Evolutionary conservation across 35 echinoderm and acorn worm species (phyloP), one percentile per base, ranked within the genome.

Genomic region (Heliocidaris erythrogramma): DNA sequence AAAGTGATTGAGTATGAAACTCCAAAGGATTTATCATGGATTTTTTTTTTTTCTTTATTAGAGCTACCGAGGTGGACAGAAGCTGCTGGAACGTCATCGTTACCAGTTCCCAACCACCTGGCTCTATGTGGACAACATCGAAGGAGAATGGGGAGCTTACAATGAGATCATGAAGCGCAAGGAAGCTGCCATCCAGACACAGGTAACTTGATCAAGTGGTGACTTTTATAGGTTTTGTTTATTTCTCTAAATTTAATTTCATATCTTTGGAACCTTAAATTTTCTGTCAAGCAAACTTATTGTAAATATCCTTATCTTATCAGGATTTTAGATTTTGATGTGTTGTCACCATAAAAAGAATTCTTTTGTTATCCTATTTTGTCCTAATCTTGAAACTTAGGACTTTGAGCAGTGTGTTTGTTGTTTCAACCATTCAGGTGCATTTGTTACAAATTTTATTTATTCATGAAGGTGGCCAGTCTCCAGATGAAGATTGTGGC

Each of bases 91-190:
- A 48, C 96, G 97, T 60, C 98, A 99, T 32, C 96, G 98, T 30
- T 99, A 97, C 92, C 98, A 99, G 95, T 99, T 99, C 96, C 98
- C 98, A 11, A 86, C 96, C 30, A 97, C 85, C 85, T 99, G 98
- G 98, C 93, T 99, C 85, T 99, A 99, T 52, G 98, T 99, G 92
- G 98, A 99, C 94, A 99, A 99, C 97, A 99, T 99, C 85, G 98
- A 99, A 95, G 98, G 98, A 53, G 98, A 99, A 48, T 99, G 98
- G 98, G 98, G 98, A 59, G 98, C 98, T 0, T 99, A 97, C 97
- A 99, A 99, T 95, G 98, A 99, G 94, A 99, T 99, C 91, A 99
- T 99, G 98, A 99, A 99, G 97, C 96, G 98, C 32, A 99, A 99
- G 93, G 98, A 99, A 96, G 93, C 93, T 7, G 96, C 98, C 49